Evolutionary conservation across 2,113 vertebrate species (phyloP).

Genomic region (Chaenogobius annularis): DNA sequence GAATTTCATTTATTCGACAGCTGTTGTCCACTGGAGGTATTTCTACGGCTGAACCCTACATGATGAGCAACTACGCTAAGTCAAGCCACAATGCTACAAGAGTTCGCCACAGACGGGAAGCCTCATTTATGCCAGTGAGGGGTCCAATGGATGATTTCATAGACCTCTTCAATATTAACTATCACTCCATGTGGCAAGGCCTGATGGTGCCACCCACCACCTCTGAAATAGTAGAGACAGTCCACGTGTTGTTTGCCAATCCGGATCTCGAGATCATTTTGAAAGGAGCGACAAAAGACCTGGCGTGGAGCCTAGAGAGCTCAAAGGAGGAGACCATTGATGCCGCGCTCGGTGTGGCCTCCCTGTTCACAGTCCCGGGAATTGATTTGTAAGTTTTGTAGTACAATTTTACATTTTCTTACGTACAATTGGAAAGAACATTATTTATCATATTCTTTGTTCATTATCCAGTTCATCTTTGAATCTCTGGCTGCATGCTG

Average conservation of each 20-base stretch:
- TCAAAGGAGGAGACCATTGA: constrained; percentile 59
- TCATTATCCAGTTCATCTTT: constrained; percentile 50
- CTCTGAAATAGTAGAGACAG: constrained; percentile 67
- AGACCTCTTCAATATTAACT: constrained; percentile 70
- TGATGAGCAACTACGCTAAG: constrained; percentile 9
- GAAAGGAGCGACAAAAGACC: constrained; percentile 49
- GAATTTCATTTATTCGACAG: constrained; percentile 53
- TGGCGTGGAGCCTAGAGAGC: constrained; percentile 45
- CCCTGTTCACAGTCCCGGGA: constrained; percentile 57
- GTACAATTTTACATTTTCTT: not conserved
- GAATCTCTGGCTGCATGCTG: constrained; percentile 50
- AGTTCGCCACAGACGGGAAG: constrained; percentile 30
- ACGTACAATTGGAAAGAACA: not conserved
- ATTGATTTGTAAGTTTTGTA: constrained; percentile 40
- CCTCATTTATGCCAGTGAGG: constrained; percentile 7
- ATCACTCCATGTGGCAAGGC: constrained; percentile 54
- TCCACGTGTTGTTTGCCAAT: constrained; percentile 66
- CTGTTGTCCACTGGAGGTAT: constrained; percentile 33
- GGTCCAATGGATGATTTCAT: constrained; percentile 69
- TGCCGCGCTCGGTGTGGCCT: constrained; percentile 51
- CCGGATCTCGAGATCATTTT: constrained; percentile 66
- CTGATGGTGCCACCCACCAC: constrained; percentile 45
- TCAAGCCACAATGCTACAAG: not conserved
- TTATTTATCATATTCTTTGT: not conserved
- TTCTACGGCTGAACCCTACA: constrained; percentile 16